Percentiles rank a stretch among this genome's conserved stretches.
These are phyloP conservation scores for Toxotes chatareus DNA, from an alignment of 2,113 vertebrate genomes.

Conservation along the genomic window DNA sequence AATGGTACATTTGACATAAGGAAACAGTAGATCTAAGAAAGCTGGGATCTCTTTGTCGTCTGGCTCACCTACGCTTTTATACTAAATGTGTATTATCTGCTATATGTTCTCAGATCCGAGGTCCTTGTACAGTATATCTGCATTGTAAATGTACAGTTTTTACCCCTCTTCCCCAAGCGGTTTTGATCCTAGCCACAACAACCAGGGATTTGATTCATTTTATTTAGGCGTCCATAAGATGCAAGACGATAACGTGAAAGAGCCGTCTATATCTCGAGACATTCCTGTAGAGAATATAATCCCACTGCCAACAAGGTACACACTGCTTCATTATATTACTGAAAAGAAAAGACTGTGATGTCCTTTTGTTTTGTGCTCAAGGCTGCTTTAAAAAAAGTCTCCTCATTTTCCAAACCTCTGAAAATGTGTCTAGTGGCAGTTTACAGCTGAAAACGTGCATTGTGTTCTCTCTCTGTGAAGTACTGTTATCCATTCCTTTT, in stretches of 20 bases:
- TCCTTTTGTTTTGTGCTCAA: conserved; percentile 30
- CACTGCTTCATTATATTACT: conserved; percentile 34
- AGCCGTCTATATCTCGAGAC: conserved; percentile 52
- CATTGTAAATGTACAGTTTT: conserved; percentile 59
- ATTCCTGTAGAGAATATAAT: conserved; percentile 64
- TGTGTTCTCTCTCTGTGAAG: conserved; percentile 54
- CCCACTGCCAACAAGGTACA: conserved; percentile 59
- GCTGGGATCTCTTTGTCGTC: conserved; percentile 5
- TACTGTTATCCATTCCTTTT: conserved; percentile 54
- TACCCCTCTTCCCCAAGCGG: conserved; percentile 49
- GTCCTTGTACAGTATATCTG: conserved; percentile 30
- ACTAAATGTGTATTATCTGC: conserved; percentile 36
- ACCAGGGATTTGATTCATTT: conserved; percentile 44
- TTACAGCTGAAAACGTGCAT: conserved; percentile 46
- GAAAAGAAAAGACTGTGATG: conserved; percentile 1
- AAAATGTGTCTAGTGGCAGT: conserved; percentile 72
- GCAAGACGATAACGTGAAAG: conserved; percentile 4
- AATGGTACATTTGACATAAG: not conserved
- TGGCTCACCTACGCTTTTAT: conserved; percentile 27
- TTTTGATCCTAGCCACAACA: conserved; percentile 40
- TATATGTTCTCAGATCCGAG: conserved; percentile 37
- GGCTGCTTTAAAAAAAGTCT: conserved; percentile 50
- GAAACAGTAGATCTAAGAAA: conserved; percentile 12
- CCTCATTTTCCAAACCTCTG: conserved; percentile 46
- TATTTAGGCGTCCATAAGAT: conserved; percentile 33